phyloP scores from a whole-genome alignment of 2,113 vertebrate genomes.

The Lanius collurio region DNA sequence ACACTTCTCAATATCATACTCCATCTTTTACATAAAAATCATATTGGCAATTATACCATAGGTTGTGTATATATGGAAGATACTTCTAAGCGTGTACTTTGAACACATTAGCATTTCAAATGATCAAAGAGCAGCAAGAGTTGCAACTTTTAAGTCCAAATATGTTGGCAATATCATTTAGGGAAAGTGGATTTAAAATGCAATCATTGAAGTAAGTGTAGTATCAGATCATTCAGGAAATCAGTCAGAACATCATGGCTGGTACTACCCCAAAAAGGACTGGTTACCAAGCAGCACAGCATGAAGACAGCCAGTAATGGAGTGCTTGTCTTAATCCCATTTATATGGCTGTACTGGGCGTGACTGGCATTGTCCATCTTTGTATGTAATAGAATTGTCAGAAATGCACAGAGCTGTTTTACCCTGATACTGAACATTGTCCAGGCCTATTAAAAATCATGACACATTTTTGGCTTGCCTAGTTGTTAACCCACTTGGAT shows the following conservation, averaged over 20 bases:
- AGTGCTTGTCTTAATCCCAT: neutral
- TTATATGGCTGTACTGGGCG: accelerated
- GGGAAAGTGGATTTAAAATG: neutral
- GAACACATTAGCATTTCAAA: neutral
- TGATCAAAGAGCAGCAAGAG: neutral
- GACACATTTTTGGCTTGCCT: neutral
- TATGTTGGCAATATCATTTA: neutral
- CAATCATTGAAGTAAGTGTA: neutral
- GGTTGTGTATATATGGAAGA: neutral
- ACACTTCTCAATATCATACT: neutral
- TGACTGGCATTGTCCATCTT: neutral
- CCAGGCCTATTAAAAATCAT: neutral
- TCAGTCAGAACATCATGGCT: neutral
- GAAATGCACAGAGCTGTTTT: neutral
- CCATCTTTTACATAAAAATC: neutral
- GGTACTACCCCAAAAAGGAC: neutral
- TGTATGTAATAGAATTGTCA: neutral
- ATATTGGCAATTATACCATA: neutral
- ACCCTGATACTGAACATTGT: neutral
- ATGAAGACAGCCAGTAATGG: neutral
- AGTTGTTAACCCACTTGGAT: neutral
- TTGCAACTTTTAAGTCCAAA: neutral
- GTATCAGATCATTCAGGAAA: neutral
- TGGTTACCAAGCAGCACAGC: neutral
- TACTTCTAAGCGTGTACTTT: neutral